Evolutionary conservation across 2,113 vertebrate species (phyloP).

Genomic region (Nerophis ophidion): DNA sequence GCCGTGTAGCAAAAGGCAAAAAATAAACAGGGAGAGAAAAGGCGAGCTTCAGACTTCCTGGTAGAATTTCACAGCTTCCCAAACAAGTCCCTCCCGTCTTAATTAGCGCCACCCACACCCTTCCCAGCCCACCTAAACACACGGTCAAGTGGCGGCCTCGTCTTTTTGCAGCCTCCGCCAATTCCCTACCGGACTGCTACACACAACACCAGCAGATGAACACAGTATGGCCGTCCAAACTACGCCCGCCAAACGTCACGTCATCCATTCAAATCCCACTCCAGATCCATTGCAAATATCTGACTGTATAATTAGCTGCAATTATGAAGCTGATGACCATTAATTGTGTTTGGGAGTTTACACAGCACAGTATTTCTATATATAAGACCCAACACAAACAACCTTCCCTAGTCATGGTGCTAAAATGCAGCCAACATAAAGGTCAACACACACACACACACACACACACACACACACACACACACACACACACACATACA

Average conservation of each 20-base stretch:
- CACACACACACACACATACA: too few species aligned
- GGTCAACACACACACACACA: too few species aligned
- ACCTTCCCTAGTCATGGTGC: too few species aligned
- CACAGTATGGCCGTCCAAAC: not conserved
- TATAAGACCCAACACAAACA: too few species aligned
- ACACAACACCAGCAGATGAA: too few species aligned
- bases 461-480: too few species aligned
- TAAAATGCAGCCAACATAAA: too few species aligned
- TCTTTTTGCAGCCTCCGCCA: conserved; percentile 65
- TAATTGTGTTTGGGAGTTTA: too few species aligned
- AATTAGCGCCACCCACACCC: conserved; percentile 75
- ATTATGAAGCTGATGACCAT: too few species aligned
- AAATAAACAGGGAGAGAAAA: conserved; percentile 21
- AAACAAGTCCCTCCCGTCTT: conserved; percentile 77
- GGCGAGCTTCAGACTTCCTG: conserved; percentile 8
- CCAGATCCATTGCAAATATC: too few species aligned
- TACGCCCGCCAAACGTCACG: not conserved
- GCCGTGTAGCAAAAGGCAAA: conserved; percentile 28
- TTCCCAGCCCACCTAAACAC: conserved; percentile 68
- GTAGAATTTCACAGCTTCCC: conserved; percentile 75
- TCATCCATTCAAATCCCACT: not conserved
- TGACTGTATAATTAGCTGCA: too few species aligned
- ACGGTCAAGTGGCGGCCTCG: conserved; percentile 62
- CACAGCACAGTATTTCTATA: too few species aligned
- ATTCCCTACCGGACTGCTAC: conserved; percentile 42